Evolutionary conservation across 2,888 invertebrate species (phyloP).

Genomic region (Mystacides longicornis): DNA sequence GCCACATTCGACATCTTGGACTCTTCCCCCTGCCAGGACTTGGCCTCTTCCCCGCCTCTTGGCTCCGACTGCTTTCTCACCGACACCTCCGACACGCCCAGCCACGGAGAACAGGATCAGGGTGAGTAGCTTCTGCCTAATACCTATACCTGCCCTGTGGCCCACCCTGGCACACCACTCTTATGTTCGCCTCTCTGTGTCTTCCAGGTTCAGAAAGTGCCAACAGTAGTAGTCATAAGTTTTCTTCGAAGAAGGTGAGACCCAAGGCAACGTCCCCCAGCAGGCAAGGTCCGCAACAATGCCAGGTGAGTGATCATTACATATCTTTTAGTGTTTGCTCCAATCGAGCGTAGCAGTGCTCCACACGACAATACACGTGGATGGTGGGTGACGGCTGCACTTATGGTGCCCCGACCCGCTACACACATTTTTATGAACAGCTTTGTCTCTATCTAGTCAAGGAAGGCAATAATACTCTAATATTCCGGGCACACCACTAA

Average conservation of each 20-base stretch:
- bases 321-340: no score
- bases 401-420: no score
- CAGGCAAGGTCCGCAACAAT: slow-evolving; percentile 85
- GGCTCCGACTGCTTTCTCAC: slow-evolving; percentile 28
- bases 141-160: not conserved
- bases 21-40: slow-evolving; percentile 23
- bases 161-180: no score
- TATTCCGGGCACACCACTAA: no score
- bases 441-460: no score
- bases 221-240: slow-evolving; percentile 28
- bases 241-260: slow-evolving; percentile 46
- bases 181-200: not conserved
- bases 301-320: slow-evolving; percentile 59
- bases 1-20: slow-evolving; percentile 25
- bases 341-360: no score
- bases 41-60: slow-evolving; percentile 23
- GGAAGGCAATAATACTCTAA: no score
- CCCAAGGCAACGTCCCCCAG: slow-evolving; percentile 85
- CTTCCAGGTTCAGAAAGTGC: slow-evolving; percentile 13
- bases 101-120: slow-evolving; percentile 42
- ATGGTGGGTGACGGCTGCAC: no score
- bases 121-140: slow-evolving; percentile 34
- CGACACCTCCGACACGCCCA: slow-evolving; percentile 44
- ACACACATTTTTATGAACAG: no score
- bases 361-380: no score